Conservation (phyloP, 35 echinoderm and acorn worm genomes). For the Eucidaris tribuloides region DNA sequence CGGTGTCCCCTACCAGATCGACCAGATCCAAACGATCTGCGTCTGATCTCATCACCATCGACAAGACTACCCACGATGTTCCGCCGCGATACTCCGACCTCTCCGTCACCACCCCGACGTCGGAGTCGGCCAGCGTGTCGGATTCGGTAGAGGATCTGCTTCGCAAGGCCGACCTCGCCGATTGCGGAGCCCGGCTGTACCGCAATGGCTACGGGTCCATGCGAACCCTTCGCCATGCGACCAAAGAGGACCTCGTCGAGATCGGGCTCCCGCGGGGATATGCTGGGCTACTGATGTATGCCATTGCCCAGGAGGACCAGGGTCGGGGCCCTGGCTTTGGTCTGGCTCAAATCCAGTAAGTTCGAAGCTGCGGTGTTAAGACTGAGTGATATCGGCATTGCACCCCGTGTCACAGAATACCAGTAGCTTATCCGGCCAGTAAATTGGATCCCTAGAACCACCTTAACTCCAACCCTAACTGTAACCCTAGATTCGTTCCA, state of each 20-base stretch:
- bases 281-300: conserved; percentile 6
- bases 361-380: too few relatives aligned
- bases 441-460: too few relatives aligned
- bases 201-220: neutral
- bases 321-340: neutral
- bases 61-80: neutral
- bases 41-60: neutral
- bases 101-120: neutral
- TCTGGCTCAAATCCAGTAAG: conserved; percentile 16
- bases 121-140: neutral
- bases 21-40: neutral
- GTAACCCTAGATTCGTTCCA: too few relatives aligned
- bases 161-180: neutral
- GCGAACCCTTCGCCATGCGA: neutral
- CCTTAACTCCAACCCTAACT: too few relatives aligned
- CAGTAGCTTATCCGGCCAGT: too few relatives aligned
- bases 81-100: conserved; percentile 1
- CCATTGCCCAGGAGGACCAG: neutral
- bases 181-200: neutral
- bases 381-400: too few relatives aligned
- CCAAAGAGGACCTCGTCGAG: conserved; percentile 8
- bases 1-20: neutral
- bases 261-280: conserved; percentile 1
- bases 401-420: too few relatives aligned
- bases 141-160: conserved; percentile 18